phyloP scores from a whole-genome alignment of 2,113 vertebrate species.

The Sigmodon hispidus region DNA sequence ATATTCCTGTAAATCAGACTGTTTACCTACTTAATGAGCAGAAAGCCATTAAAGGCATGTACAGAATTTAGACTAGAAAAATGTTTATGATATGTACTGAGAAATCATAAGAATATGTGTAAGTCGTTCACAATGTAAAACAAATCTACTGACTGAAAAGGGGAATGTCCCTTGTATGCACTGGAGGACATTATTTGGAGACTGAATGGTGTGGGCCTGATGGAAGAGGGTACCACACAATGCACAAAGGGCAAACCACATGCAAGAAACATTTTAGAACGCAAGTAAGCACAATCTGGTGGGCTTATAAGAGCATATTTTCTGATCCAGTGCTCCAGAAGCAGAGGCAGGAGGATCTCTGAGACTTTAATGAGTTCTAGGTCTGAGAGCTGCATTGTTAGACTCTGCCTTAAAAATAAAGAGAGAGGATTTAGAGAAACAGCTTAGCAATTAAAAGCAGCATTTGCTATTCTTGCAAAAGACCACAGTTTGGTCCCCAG shows the following conservation, averaged over 20 bases:
- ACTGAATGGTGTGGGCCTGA: neutral
- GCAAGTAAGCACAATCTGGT: neutral
- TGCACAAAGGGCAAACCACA: neutral
- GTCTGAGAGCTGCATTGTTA: neutral
- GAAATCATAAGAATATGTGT: neutral
- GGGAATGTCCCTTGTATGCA: neutral
- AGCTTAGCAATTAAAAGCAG: neutral
- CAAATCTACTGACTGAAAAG: neutral
- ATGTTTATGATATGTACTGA: neutral
- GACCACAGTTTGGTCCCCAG: neutral
- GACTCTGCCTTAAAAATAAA: too few species aligned
- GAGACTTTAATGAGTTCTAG: neutral
- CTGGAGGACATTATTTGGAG: neutral
- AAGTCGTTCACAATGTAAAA: conserved; percentile 3
- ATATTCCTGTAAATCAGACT: neutral
- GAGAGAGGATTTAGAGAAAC: neutral
- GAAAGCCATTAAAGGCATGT: neutral
- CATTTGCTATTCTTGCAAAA: neutral
- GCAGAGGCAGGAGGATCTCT: neutral
- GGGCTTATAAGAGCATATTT: neutral
- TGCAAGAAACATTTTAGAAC: neutral
- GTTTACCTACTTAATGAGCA: neutral
- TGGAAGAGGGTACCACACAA: neutral
- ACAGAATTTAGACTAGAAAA: neutral
- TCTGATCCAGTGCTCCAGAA: neutral